Base-by-base conservation (phyloP, 1,140 invertebrate genomes). In the Rhagoletis pomonella region DNA sequence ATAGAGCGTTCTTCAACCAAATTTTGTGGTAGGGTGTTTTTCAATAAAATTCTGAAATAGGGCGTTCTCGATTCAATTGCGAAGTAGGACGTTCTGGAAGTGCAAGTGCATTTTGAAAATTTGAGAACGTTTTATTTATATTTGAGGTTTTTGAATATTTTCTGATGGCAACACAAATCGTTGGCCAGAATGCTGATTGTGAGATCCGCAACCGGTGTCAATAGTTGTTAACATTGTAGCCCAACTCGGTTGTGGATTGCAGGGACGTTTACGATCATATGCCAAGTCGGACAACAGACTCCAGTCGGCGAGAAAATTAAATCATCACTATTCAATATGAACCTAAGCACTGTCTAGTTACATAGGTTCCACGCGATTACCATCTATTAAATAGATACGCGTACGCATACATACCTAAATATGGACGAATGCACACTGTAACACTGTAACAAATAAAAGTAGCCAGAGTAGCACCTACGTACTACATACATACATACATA, bases 121-220 rank as follows among this genome's bases (percentile, higher is more conserved):
- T 29, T 29, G 29, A 29, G 29, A 29, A 29, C 29, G 29, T 29
- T 29, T 29, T 29, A 29, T 29, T 29, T 29, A 29, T 29, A 29
- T 29, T 29, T 29, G 29, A 29, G 29, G 29, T 29, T 29, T 29
- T 29, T 29, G 29, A 29, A 29, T 29, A 29, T 29, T 29, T 29
- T 29, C 29, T 0, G 29, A 29, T 29, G 29, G 29, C 29, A 29
- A 29, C 29, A 29, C 29, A 29, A 29, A 55, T 5, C 2, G 50
- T 55, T 7, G 50, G 50, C 42, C 44, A 47, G 69, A 73, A 42
- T 5, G 17, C 42, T 47, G 69, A 9, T 39, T 39, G 47, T 10
- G 42, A n/a, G 42, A 73, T 73, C 4, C 44, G 44, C 69, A 73
- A 73, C 42, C 47, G 69, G 69, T 73, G 69, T 73, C 69, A 50